These are phyloP conservation scores for Platynereis dumerilii DNA, from an alignment of 2,888 invertebrate species.

Conservation along the genomic window DNA sequence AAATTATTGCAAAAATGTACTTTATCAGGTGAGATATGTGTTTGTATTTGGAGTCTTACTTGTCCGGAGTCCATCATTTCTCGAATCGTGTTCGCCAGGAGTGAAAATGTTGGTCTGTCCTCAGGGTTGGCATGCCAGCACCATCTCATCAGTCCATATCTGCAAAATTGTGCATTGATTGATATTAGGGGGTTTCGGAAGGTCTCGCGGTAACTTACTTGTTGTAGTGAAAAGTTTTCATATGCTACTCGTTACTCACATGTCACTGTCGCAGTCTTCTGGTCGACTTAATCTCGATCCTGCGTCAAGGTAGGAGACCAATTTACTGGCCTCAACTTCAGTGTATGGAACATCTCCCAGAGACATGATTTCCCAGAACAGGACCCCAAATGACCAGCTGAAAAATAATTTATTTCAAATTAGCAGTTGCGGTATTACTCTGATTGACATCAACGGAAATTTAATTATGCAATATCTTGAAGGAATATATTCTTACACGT, in stretches of 20 bases:
- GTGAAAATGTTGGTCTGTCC: neutral
- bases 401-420: too few relatives aligned
- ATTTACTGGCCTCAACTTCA: neutral
- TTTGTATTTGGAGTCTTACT: neutral
- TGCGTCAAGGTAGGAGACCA: neutral
- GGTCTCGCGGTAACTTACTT: too few relatives aligned
- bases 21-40: too few relatives aligned
- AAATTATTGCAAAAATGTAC: too few relatives aligned
- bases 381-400: neutral
- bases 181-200: too few relatives aligned
- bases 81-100: neutral
- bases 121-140: slow-evolving; percentile 10
- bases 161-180: neutral
- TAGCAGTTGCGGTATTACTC: too few relatives aligned
- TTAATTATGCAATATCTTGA: too few relatives aligned
- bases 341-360: neutral
- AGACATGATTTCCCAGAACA: slow-evolving; percentile 3
- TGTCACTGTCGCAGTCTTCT: slow-evolving; percentile 7
- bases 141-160: slow-evolving; percentile 8
- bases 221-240: too few relatives aligned
- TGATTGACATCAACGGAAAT: too few relatives aligned
- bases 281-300: neutral
- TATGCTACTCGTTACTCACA: neutral
- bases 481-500: slow-evolving; percentile 1
- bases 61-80: slow-evolving; percentile 5